Evolutionary conservation across 2,888 invertebrate species (phyloP).

Genomic region (Philaethria dido): DNA sequence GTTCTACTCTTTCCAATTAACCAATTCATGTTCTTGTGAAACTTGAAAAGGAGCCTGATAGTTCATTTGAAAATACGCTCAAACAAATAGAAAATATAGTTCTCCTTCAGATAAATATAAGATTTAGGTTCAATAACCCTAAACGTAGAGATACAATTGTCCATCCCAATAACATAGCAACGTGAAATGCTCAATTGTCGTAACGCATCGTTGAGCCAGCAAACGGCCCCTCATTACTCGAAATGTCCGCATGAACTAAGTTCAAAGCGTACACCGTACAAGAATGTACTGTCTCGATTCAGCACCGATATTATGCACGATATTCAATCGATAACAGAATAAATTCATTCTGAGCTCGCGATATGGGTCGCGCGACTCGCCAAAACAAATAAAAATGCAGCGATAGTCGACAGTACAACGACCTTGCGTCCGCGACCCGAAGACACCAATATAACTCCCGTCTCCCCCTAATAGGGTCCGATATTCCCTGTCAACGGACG

Average conservation of each 20-base stretch:
- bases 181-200: constrained; percentile 25
- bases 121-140: constrained; percentile 6
- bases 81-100: background rate
- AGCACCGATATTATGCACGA: constrained; percentile 73
- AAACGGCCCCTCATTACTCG: constrained; percentile 37
- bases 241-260: constrained; percentile 31
- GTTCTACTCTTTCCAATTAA: constrained; percentile 8
- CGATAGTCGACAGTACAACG: constrained; percentile 79
- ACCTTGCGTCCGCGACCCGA: constrained; percentile 69
- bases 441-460: constrained; percentile 53
- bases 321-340: constrained; percentile 80
- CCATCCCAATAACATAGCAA: constrained; percentile 25
- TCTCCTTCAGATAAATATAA: background rate
- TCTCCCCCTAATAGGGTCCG: constrained; percentile 55
- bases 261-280: constrained; percentile 35
- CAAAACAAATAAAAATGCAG: constrained; percentile 82
- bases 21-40: no score
- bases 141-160: constrained; percentile 18
- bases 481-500: constrained; percentile 53
- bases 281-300: constrained; percentile 52
- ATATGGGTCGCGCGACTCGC: constrained; percentile 81
- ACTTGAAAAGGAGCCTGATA: no score
- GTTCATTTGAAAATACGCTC: background rate
- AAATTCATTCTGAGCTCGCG: constrained; percentile 78
- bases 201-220: constrained; percentile 32